phyloP scores from a whole-genome alignment of 2,113 vertebrate genomes.

The Rostratula benghalensis region DNA sequence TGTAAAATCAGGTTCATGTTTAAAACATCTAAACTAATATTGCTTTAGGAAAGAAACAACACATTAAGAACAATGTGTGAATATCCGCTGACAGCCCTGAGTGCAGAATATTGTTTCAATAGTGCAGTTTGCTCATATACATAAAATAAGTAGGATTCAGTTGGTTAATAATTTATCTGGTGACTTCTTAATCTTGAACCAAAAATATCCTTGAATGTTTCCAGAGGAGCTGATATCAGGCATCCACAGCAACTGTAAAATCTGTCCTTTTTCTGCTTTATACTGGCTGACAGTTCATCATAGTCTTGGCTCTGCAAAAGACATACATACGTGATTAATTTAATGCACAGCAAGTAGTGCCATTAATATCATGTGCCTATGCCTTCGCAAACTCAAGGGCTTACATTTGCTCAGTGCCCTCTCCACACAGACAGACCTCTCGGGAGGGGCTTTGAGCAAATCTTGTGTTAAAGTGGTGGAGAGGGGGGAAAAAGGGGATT shows the following conservation, averaged over 20 bases:
- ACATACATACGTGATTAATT: slow-evolving; percentile 25
- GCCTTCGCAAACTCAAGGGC: not conserved
- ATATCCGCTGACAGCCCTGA: slow-evolving; percentile 46
- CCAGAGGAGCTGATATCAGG: slow-evolving; percentile 42
- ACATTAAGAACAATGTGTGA: slow-evolving; percentile 54
- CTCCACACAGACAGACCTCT: not conserved
- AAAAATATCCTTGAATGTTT: slow-evolving; percentile 44
- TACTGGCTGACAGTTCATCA: slow-evolving; percentile 33
- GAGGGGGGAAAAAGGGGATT: not conserved
- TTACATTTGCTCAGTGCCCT: not conserved
- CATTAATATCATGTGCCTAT: not conserved
- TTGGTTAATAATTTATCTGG: slow-evolving; percentile 55
- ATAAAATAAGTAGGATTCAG: slow-evolving; percentile 39
- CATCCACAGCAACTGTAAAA: slow-evolving; percentile 51
- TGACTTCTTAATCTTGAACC: slow-evolving; percentile 59
- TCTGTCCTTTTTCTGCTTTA: slow-evolving; percentile 53
- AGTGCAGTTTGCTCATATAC: slow-evolving; percentile 36
- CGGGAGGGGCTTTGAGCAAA: not conserved
- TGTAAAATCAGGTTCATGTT: slow-evolving; percentile 61
- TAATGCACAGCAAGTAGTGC: not conserved
- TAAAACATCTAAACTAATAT: slow-evolving; percentile 66
- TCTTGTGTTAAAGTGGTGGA: not conserved
- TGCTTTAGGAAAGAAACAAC: slow-evolving; percentile 45
- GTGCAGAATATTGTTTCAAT: slow-evolving; percentile 48
- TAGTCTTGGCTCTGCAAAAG: slow-evolving; percentile 18